Evolutionary conservation across 2,113 vertebrate genomes (phyloP).

Genomic region (Larimichthys crocea): DNA sequence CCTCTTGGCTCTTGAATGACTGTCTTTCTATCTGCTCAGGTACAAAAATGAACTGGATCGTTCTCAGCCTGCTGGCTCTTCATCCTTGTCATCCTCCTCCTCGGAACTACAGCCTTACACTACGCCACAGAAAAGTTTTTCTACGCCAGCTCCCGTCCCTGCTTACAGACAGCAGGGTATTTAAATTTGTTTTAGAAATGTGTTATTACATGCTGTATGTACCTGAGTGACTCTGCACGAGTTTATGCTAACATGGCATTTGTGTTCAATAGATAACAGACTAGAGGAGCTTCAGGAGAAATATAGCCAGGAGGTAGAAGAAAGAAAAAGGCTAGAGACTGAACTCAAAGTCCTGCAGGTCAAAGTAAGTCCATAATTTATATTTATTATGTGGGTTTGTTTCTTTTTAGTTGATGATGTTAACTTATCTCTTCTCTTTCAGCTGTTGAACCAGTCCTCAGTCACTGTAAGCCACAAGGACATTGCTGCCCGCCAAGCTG

Average conservation of each 20-base stretch:
- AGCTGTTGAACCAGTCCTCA: constrained; percentile 81
- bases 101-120: constrained; percentile 81
- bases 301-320: constrained; percentile 90
- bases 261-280: constrained; percentile 81
- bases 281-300: constrained; percentile 91
- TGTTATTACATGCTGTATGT: not conserved
- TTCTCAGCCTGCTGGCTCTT: constrained; percentile 79
- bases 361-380: constrained; percentile 82
- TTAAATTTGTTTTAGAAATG: not conserved
- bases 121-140: constrained; percentile 86
- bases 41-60: constrained; percentile 90
- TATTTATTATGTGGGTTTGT: constrained; percentile 32
- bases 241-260: constrained; percentile 22
- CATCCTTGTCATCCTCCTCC: constrained; percentile 62
- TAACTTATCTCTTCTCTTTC: constrained; percentile 24
- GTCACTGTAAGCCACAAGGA: constrained; percentile 86
- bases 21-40: constrained; percentile 76
- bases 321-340: constrained; percentile 88
- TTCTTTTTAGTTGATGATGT: not conserved
- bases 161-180: constrained; percentile 85
- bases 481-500: constrained; percentile 89
- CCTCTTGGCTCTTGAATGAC: not conserved
- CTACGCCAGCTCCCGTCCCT: constrained; percentile 77
- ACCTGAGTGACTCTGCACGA: not conserved
- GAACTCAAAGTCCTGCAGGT: constrained; percentile 87